Evolutionary conservation across 2,888 invertebrate species (phyloP), one percentile per base, ranked within the genome.

Genomic region (Griposia aprilina): DNA sequence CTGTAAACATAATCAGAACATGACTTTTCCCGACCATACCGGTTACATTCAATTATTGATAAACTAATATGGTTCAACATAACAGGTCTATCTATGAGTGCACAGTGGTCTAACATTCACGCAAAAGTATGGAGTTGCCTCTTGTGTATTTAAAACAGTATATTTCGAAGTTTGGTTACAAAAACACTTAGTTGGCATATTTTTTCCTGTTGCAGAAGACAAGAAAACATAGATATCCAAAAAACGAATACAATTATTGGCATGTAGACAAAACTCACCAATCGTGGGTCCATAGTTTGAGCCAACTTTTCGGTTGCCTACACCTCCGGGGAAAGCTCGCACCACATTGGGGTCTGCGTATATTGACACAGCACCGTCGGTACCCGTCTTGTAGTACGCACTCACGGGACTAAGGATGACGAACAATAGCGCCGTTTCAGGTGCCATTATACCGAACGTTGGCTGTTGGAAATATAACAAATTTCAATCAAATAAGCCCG

Each of bases 301-400:
- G 83, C 99, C 99, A 97, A 99, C 98, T 97, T 99, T 99, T 89
- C 98, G 98, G 92, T 98, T 98, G 63, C 99, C 99, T 85, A 98
- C 98, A 77, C 99, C 99, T 67, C 98, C 98, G 7, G 99, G 99
- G 98, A 99, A 99, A 72, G 98, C 98, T 81, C 98, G 97, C 26
- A 98, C 98, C 90, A 98, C 99, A 75, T 97, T 97, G 5, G 99
- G 99, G 97, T 99, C 99, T 17, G 99, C 99, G 84, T 98, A 97
- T 81, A 99, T 97, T 0, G 99, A 98, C 3, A 99, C 98, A 0
- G 99, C 98, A 10, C 97, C 97, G 80, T 97, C 96, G 60, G 90
- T 90, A 52, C 97, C 97, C 0, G 97, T 97, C 89, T 98, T 98
- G 95, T 99, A 99, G 96, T 99, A 99, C 11, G 98, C 97, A 79